phyloP scores from a whole-genome alignment of 53 echinoderm and acorn worm species.

The Echinarachnius parma region DNA sequence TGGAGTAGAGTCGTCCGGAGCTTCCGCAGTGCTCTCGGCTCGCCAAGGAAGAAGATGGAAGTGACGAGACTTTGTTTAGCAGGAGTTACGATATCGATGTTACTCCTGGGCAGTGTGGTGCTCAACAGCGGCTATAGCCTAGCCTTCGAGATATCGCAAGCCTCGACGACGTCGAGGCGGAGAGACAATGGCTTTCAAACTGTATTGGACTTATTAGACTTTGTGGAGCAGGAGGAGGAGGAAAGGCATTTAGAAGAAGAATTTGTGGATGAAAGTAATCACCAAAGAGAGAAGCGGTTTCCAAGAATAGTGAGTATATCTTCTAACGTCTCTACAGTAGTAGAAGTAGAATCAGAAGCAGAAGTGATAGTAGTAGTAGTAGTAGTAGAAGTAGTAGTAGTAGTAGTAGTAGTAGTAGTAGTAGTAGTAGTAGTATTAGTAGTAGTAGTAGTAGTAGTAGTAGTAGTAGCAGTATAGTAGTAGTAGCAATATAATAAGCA shows the following conservation, averaged over 20 bases:
- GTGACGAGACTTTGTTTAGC: constrained; percentile 30
- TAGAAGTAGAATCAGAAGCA: too few relatives aligned
- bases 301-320: constrained; percentile 36
- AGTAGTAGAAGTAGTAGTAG: too few relatives aligned
- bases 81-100: constrained; percentile 32
- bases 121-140: constrained; percentile 24
- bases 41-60: constrained; percentile 19
- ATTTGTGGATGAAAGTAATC: constrained; percentile 27
- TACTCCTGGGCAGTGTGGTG: constrained; percentile 25
- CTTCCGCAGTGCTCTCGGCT: too few relatives aligned
- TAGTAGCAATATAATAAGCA: too few relatives aligned
- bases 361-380: too few relatives aligned
- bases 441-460: too few relatives aligned
- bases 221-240: constrained; percentile 27
- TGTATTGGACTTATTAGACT: constrained; percentile 36
- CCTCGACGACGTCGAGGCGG: neutral
- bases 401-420: too few relatives aligned
- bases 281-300: constrained; percentile 40
- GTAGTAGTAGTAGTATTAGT: too few relatives aligned
- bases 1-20: too few relatives aligned
- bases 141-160: constrained; percentile 10
- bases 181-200: constrained; percentile 39
- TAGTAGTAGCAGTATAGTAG: too few relatives aligned
- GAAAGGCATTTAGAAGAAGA: constrained; percentile 33
- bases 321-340: too few relatives aligned